Conservation (phyloP, 1,140 invertebrate species). For the Druon quercuslanigerum region DNA sequence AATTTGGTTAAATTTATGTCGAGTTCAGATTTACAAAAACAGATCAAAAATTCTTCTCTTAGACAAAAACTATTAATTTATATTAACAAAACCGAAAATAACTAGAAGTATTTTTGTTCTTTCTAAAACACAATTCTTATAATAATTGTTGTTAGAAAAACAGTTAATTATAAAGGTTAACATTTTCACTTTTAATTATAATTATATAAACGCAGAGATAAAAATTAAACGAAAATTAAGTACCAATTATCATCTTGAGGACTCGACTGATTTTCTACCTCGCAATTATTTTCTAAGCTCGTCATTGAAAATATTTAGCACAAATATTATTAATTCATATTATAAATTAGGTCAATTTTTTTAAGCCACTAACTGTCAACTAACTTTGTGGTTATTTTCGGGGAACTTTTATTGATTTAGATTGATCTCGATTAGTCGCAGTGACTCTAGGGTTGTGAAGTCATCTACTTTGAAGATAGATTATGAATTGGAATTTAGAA, state of each 20-base stretch:
- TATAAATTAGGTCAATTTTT: neutral
- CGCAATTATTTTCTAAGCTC: neutral
- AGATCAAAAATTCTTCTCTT: no score
- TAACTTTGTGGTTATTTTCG: neutral
- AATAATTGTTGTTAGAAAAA: neutral
- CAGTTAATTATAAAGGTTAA: neutral
- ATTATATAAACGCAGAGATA: neutral
- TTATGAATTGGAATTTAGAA: no score
- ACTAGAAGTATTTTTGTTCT: no score
- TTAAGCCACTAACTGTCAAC: neutral
- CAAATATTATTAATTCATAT: no score
- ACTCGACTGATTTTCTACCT: neutral
- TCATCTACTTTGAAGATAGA: no score
- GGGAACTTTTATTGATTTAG: no score
- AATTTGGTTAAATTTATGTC: no score
- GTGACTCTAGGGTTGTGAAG: no score
- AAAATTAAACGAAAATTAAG: slow-evolving; percentile 6
- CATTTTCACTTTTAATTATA: neutral
- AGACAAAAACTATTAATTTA: no score
- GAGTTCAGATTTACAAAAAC: no score
- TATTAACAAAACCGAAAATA: no score
- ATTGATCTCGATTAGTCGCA: no score
- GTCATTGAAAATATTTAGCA: neutral
- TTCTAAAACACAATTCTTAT: neutral
- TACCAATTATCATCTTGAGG: slow-evolving; percentile 16